phyloP scores from a whole-genome alignment of 2,113 vertebrate species.

The Varanus salvator region DNA sequence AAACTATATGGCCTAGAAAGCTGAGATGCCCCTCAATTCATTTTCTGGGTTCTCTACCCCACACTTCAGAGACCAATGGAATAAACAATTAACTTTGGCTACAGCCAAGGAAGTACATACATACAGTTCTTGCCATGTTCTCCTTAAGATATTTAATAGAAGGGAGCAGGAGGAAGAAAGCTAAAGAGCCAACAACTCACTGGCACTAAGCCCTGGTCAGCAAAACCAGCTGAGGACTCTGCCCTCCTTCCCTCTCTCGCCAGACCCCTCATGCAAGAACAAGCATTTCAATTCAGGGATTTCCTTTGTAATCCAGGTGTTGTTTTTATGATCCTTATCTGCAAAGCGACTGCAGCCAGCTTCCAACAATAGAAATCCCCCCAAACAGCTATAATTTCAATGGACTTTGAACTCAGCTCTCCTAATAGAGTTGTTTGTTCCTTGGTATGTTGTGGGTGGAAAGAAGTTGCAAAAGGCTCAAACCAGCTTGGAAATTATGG shows the following conservation, averaged over 20 bases:
- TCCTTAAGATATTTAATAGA: background rate
- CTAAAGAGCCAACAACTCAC: background rate
- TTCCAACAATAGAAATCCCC: constrained; percentile 21
- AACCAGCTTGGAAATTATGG: background rate
- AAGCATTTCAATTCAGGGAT: fast-evolving
- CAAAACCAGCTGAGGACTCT: background rate
- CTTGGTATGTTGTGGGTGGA: background rate
- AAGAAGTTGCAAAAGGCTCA: background rate
- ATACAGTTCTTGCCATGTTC: background rate
- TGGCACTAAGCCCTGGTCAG: background rate
- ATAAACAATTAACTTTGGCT: background rate
- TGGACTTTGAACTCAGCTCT: background rate
- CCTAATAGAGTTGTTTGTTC: background rate
- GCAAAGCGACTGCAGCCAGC: background rate
- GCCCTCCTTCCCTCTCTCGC: too few relatives aligned
- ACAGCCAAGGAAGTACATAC: background rate
- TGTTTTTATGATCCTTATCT: constrained; percentile 41
- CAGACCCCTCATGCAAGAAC: background rate
- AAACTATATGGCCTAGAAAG: background rate
- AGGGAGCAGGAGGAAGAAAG: background rate
- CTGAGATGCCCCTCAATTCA: background rate
- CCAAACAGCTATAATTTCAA: background rate
- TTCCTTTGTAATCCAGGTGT: background rate
- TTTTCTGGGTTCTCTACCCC: background rate
- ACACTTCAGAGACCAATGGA: background rate